Base-by-base conservation (phyloP, 2,797 vertebrate species). In the Pangasius macronema region DNA sequence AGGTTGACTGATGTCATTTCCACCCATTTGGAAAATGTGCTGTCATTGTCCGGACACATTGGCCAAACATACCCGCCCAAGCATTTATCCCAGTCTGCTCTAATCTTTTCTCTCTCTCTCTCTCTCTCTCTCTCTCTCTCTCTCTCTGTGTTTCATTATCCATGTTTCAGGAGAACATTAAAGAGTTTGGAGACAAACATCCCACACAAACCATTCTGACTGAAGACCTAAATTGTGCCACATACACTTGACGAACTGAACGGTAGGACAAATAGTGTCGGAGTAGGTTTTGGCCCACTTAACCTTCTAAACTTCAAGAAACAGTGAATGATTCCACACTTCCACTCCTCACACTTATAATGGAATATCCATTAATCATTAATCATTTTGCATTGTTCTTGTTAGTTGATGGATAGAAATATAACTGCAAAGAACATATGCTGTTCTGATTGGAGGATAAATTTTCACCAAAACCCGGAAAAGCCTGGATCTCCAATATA, bases 151-250 rank as follows among this genome's bases (percentile, higher is more conserved):
- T 92, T 93, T 93, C 92, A 94, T 90, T 95, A 92, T 94, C 91
- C 91, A 89, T 83, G 75, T 94, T 90, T 88, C 95, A 99, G 98
- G 97, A 98, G 94, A 98, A 98, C 95, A 98, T 98, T 94, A 98
- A 99, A 95, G 98, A 98, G 95, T 97, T 99, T 87, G 97, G 97
- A 95, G 97, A 98, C 93, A 97, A 98, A 92, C 97, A 98, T 94
- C 97, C 98, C 93, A 95, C 96, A 87, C 97, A 99, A 94, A 98
- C 97, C n/a, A n/a, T n/a, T n/a, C n/a, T n/a, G n/a, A n/a, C n/a
- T n/a, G n/a, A n/a, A n/a, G n/a, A n/a, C n/a, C n/a, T n/a, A n/a
- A n/a, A n/a, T n/a, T n/a, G n/a, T n/a, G n/a, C n/a, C n/a, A n/a
- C n/a, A n/a, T n/a, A n/a, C n/a, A n/a, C n/a, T n/a, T n/a, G n/a